These are phyloP conservation scores for Apteryx mantelli DNA, from an alignment of 2,113 vertebrate species.

Conservation along the genomic window DNA sequence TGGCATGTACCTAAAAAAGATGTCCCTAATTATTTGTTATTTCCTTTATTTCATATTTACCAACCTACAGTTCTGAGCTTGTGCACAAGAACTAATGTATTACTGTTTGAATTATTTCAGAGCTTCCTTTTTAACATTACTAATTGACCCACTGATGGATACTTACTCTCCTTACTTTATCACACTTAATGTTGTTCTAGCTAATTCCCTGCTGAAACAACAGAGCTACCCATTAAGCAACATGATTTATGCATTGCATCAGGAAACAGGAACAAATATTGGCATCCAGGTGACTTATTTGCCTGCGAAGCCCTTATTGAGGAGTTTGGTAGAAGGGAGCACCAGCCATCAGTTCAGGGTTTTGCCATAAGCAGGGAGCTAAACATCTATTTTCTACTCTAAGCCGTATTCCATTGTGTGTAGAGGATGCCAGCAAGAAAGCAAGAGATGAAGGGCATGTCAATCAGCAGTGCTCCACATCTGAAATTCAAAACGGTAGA, in stretches of 20 bases:
- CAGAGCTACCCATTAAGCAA: constrained; percentile 58
- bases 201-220: constrained; percentile 65
- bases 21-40: neutral
- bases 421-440: neutral
- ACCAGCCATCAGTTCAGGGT: neutral
- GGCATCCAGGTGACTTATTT: constrained; percentile 64
- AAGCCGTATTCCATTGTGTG: neutral
- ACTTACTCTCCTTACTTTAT: constrained; percentile 44
- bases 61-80: neutral
- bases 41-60: neutral
- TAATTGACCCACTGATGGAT: constrained; percentile 55
- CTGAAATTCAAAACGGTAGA: neutral
- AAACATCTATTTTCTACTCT: neutral
- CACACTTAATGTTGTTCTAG: constrained; percentile 25
- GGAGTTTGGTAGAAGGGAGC: neutral
- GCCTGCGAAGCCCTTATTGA: neutral
- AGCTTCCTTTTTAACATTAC: constrained; percentile 14
- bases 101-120: constrained; percentile 3
- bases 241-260: constrained; percentile 36
- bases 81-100: neutral
- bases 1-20: neutral
- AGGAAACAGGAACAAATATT: constrained; percentile 34
- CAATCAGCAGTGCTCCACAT: neutral
- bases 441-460: neutral
- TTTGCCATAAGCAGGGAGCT: neutral